phyloP scores from a whole-genome alignment of 2,797 vertebrate genomes.

The Manis crassicaudata region DNA sequence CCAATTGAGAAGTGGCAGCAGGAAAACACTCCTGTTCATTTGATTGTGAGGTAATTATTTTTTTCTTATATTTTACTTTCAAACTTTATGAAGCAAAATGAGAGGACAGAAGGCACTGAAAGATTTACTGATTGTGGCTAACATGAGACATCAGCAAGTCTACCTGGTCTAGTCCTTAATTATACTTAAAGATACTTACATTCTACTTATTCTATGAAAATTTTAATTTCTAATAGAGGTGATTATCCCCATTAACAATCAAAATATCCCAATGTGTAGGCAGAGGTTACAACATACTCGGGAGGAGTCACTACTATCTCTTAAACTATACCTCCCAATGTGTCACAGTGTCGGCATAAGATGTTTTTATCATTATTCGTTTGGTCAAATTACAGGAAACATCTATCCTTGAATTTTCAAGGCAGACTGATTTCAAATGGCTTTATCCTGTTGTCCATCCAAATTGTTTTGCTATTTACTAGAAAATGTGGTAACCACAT shows the following conservation, averaged over 20 bases:
- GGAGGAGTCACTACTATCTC: no score
- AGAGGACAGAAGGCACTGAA: background rate
- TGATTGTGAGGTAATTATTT: background rate
- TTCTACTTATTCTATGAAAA: slow-evolving; percentile 4
- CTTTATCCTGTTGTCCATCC: background rate
- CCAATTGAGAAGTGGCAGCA: background rate
- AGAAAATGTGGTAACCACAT: background rate
- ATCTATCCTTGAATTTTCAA: background rate
- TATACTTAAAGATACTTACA: background rate
- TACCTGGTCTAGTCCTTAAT: background rate
- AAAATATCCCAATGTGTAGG: background rate
- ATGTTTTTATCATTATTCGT: background rate
- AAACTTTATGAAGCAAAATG: background rate
- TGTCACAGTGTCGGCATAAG: background rate
- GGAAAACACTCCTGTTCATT: background rate
- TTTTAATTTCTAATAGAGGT: background rate
- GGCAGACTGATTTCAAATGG: background rate
- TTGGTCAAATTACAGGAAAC: background rate
- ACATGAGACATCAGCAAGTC: background rate
- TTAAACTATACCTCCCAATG: background rate
- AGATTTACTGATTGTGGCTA: background rate
- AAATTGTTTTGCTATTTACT: background rate
- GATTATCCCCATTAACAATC: background rate
- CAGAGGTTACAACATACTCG: background rate
- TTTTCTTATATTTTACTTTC: background rate